Percentiles rank a stretch among this genome's conserved stretches.
Conservation (phyloP, 2,797 vertebrate genomes). For the Leptodactylus fallax region DNA sequence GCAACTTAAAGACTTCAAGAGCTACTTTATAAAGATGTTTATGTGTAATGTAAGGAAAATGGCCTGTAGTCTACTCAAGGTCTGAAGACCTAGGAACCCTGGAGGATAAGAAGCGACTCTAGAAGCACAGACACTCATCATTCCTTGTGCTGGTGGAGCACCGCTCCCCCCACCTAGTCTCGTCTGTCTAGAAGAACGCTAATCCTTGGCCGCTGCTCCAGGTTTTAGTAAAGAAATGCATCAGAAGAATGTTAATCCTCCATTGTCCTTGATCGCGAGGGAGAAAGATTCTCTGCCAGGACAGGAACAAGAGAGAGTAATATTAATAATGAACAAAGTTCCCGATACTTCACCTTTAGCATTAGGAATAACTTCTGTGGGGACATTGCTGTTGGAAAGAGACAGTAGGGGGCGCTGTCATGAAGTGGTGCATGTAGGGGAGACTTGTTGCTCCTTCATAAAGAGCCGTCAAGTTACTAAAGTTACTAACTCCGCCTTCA, state of each 20-base stretch:
- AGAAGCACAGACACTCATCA: no score
- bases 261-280: not conserved
- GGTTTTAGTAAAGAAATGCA: constrained; percentile 22
- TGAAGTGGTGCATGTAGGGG: not conserved
- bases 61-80: not conserved
- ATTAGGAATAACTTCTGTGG: not conserved
- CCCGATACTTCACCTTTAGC: not conserved
- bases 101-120: not conserved
- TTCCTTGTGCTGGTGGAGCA: not conserved
- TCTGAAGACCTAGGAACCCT: not conserved
- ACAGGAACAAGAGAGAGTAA: not conserved
- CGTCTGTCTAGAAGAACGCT: not conserved
- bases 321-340: not conserved
- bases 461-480: not conserved
- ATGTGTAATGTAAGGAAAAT: not conserved
- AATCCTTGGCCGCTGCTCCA: not conserved
- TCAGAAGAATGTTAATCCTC: constrained; percentile 21
- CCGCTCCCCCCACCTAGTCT: not conserved
- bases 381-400: not conserved
- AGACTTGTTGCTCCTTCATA: not conserved
- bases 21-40: no score
- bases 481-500: not conserved
- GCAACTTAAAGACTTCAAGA: no score
- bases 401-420: no score
- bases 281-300: not conserved